Base-by-base conservation (phyloP, 2,113 vertebrate species). In the Symphodus melops region DNA sequence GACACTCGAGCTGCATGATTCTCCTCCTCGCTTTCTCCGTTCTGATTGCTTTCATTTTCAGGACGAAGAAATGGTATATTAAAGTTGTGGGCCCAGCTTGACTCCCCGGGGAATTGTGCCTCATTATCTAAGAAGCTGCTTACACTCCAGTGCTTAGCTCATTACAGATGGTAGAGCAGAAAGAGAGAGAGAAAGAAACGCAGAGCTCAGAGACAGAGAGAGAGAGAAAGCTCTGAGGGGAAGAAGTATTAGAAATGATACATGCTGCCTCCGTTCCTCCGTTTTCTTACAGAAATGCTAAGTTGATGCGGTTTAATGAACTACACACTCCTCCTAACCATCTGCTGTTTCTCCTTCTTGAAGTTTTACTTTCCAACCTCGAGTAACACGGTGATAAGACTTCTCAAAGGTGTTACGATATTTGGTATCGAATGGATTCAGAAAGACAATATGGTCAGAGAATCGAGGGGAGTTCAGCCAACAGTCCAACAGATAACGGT, bases 51-150 rank as follows among this genome's bases (percentile, higher is more conserved):
- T 86, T 84, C 84, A 82, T 85, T 89, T 88, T 65, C 72, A 68
- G 79, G 59, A 83, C 69, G 75, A 81, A 77, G 67, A 80, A 70
- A 60, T 74, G 44, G 54, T 77, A 42, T 83, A 84, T 82, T 82
- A 76, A 72, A 88, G 87, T 82, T 81, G 79, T 62, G 72, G 72
- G 68, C 77, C 80, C 74, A 79, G 82, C 85, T 79, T 69, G 78
- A 81, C 73, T 86, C 84, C 68, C 73, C 5, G 19, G 80, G 78
- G 84, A 78, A 73, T 72, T 44, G 75, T 69, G 86, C 76, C 90
- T 92, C 91, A 91, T 94, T 93, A 92, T 90, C 85, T 86, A 81
- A 85, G 89, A 91, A 89, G 84, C 88, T 92, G 81, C 89, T 87
- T 90, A 85, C 82, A 87, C 88, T 90, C 86, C 82, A 81, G 75